Conservation (phyloP, 1,140 invertebrate species). For the Melitaea cinxia region DNA sequence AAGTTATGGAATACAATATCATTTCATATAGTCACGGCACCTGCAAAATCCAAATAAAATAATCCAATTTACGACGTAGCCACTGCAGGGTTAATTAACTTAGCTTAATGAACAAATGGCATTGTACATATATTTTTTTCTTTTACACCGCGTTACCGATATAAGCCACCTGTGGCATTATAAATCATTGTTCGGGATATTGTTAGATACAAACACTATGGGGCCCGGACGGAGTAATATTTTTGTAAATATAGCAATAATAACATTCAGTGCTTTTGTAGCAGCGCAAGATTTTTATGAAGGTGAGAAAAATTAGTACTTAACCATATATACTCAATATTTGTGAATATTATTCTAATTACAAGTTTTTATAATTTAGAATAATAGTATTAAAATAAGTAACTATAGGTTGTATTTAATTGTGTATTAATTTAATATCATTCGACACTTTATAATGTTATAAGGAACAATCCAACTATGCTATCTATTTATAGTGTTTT, state of each 20-base stretch:
- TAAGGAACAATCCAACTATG: no score
- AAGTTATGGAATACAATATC: not conserved
- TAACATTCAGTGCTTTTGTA: slow-evolving; percentile 33
- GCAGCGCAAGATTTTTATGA: slow-evolving; percentile 49
- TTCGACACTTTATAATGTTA: no score
- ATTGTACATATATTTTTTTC: slow-evolving; percentile 56
- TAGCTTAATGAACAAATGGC: slow-evolving; percentile 56
- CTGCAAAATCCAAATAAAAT: slow-evolving; percentile 22
- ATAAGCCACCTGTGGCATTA: slow-evolving; percentile 60
- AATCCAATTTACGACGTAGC: slow-evolving; percentile 18
- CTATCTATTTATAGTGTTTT: no score
- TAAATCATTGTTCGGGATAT: slow-evolving; percentile 44
- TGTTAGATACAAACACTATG: slow-evolving; percentile 34
- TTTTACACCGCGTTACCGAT: slow-evolving; percentile 47
- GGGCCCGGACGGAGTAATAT: slow-evolving; percentile 17
- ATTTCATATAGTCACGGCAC: not conserved
- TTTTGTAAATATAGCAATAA: slow-evolving; percentile 13
- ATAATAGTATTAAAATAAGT: no score
- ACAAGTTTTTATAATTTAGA: no score
- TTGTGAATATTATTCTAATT: no score
- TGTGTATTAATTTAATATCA: no score
- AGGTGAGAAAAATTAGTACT: slow-evolving; percentile 39
- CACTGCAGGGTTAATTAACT: slow-evolving; percentile 48
- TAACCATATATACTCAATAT: no score
- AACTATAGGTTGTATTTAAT: no score